phyloP scores from a whole-genome alignment of 1,140 invertebrate genomes.

The Drosophila murphyi region DNA sequence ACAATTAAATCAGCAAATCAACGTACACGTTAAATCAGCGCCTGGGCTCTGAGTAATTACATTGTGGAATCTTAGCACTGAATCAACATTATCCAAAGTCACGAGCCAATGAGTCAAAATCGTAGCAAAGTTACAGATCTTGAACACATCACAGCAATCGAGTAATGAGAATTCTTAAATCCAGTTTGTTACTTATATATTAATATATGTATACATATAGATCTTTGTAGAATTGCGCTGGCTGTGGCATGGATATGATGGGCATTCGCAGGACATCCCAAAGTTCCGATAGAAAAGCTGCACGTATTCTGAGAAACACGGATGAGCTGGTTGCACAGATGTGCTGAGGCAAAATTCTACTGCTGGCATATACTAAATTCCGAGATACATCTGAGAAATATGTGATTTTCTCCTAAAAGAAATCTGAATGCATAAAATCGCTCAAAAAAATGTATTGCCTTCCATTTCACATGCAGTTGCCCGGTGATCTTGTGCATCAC shows the following conservation, averaged over 20 bases:
- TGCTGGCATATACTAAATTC: conserved; percentile 47
- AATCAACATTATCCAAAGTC: conserved; percentile 25
- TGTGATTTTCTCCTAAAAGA: conserved; percentile 49
- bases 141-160: conserved; percentile 7
- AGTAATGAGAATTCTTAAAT: background rate
- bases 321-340: conserved; percentile 8
- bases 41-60: conserved; percentile 28
- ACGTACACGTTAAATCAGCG: conserved; percentile 3
- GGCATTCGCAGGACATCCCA: background rate
- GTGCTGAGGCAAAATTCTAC: conserved; percentile 43
- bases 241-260: background rate
- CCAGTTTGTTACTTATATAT: background rate
- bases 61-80: conserved; percentile 22
- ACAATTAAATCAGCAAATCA: conserved; percentile 59
- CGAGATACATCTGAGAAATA: conserved; percentile 52
- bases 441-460: conserved; percentile 56
- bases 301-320: conserved; percentile 12
- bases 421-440: conserved; percentile 32
- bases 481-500: conserved; percentile 57
- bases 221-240: too few species aligned
- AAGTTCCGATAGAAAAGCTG: conserved; percentile 23
- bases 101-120: conserved; percentile 41
- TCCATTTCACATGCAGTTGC: conserved; percentile 65
- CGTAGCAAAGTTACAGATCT: conserved; percentile 14
- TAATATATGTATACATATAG: too few species aligned